phyloP scores from a whole-genome alignment of 2,113 vertebrate genomes.

The Mesitornis unicolor region DNA sequence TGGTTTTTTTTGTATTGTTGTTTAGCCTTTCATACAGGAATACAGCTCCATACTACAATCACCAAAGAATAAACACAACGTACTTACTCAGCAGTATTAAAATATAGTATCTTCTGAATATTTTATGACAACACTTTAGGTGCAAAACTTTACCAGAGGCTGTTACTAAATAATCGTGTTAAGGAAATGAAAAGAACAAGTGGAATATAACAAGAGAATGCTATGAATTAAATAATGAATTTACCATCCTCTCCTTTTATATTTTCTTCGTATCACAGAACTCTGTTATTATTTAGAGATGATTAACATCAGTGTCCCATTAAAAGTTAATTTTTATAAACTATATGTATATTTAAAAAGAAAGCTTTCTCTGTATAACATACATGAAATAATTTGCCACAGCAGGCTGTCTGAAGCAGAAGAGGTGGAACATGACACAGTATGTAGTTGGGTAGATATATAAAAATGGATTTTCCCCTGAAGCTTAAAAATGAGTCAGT shows the following conservation, averaged over 20 bases:
- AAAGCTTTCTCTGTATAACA: not conserved
- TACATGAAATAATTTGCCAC: not conserved
- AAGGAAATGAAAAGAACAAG: constrained; percentile 37
- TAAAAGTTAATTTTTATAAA: not conserved
- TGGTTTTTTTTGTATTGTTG: not conserved
- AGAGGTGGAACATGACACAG: not conserved
- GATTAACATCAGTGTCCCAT: not conserved
- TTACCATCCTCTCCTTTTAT: not conserved
- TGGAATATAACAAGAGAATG: not conserved
- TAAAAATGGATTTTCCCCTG: not conserved
- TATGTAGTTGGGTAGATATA: not conserved
- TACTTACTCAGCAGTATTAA: constrained; percentile 71
- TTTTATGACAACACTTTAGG: constrained; percentile 73
- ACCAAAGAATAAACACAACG: constrained; percentile 47
- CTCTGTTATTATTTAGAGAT: not conserved
- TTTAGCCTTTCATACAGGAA: constrained; percentile 34
- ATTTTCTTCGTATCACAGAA: not conserved
- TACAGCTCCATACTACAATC: constrained; percentile 20
- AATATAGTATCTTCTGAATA: constrained; percentile 73
- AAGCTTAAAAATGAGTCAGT: not conserved
- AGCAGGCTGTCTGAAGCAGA: not conserved
- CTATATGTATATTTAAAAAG: not conserved
- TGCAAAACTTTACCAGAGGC: constrained; percentile 68
- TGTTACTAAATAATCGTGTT: constrained; percentile 1
- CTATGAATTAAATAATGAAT: not conserved